Evolutionary conservation across 2,888 invertebrate species (phyloP).

Genomic region (Arctia plantaginis): DNA sequence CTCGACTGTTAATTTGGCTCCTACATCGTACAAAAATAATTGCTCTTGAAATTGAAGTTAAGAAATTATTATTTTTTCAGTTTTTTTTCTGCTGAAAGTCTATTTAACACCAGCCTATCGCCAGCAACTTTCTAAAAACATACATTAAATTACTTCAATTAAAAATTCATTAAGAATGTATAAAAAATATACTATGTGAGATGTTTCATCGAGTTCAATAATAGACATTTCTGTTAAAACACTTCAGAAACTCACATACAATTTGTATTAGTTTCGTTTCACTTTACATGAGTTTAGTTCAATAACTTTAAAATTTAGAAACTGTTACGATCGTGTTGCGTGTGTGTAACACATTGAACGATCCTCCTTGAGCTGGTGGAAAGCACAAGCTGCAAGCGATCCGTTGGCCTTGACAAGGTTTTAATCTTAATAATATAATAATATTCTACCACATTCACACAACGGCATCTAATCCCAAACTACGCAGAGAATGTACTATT

Average conservation of each 20-base stretch:
- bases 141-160: too few species aligned
- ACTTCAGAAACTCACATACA: not conserved
- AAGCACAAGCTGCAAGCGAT: not conserved
- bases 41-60: too few species aligned
- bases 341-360: constrained; percentile 27
- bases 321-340: constrained; percentile 31
- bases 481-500: too few species aligned
- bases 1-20: too few species aligned
- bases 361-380: constrained; percentile 15
- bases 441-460: too few species aligned
- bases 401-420: not conserved
- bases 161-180: not conserved
- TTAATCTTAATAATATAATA: too few species aligned
- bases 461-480: too few species aligned
- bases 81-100: too few species aligned
- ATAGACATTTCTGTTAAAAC: not conserved
- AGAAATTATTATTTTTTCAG: too few species aligned
- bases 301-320: constrained; percentile 12
- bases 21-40: too few species aligned
- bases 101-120: too few species aligned
- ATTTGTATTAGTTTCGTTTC: not conserved
- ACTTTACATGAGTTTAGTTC: constrained; percentile 3
- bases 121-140: too few species aligned
- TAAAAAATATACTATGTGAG: not conserved
- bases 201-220: not conserved